These are phyloP conservation scores for Eupithecia inturbata DNA, from an alignment of 2,888 invertebrate species.

Conservation along the genomic window DNA sequence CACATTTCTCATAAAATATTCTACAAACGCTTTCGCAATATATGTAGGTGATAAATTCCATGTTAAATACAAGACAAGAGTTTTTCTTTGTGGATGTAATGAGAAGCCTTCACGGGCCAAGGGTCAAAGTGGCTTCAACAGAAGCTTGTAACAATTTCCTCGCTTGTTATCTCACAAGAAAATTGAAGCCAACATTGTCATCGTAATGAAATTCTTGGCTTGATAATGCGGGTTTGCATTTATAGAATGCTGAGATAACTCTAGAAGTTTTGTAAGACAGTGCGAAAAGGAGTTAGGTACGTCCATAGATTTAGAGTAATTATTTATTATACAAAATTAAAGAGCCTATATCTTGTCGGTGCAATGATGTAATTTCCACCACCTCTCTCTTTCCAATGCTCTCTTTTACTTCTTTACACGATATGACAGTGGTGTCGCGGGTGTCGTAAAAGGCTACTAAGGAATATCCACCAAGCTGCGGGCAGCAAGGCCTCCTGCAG, in stretches of 20 bases:
- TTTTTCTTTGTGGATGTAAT: slow-evolving; percentile 70
- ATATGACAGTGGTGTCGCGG: no score
- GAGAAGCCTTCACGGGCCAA: slow-evolving; percentile 76
- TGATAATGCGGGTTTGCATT: slow-evolving; percentile 50
- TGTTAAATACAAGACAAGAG: slow-evolving; percentile 57
- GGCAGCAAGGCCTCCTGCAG: no score
- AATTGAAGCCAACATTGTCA: slow-evolving; percentile 79
- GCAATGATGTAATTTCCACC: no score
- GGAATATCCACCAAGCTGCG: no score
- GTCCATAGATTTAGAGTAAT: no score
- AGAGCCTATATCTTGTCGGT: no score
- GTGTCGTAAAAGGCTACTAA: no score
- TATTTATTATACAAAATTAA: no score
- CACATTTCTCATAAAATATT: neutral
- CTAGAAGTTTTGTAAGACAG: neutral
- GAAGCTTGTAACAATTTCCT: slow-evolving; percentile 51
- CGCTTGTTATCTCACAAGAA: slow-evolving; percentile 74
- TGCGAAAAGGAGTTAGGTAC: neutral
- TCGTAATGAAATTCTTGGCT: slow-evolving; percentile 76
- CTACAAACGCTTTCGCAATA: slow-evolving; percentile 25
- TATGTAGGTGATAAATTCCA: slow-evolving; percentile 35
- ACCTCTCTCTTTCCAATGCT: no score
- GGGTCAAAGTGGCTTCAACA: slow-evolving; percentile 63
- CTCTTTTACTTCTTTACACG: no score
- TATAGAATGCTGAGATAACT: slow-evolving; percentile 23